Percentiles rank a stretch among this genome's conserved stretches.
These are phyloP conservation scores for Chrysemys picta DNA, from an alignment of 2,113 vertebrate genomes.

Conservation along the genomic window DNA sequence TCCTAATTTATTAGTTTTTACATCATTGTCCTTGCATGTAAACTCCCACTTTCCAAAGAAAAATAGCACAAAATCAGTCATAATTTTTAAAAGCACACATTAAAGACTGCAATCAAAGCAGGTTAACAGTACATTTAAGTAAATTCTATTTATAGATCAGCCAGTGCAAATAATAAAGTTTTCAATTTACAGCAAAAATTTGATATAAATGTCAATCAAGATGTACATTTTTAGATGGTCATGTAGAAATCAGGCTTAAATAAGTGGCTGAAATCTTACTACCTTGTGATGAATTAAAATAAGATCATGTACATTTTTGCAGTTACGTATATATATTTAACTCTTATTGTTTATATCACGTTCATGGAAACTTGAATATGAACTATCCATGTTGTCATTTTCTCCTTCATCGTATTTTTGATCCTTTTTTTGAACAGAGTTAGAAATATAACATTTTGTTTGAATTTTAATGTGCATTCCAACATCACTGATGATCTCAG, in stretches of 20 bases:
- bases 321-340: not conserved
- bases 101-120: not conserved
- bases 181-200: not conserved
- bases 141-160: not conserved
- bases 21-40: not conserved
- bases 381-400: not conserved
- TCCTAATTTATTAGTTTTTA: constrained; percentile 27
- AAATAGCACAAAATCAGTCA: not conserved
- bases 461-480: not conserved
- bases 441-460: not conserved
- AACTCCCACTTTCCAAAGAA: constrained; percentile 21
- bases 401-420: no score
- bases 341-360: not conserved
- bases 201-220: not conserved
- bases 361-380: not conserved
- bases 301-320: not conserved
- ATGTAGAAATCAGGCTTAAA: not conserved
- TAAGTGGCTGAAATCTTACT: not conserved
- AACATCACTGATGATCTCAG: not conserved
- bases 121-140: not conserved
- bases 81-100: not conserved
- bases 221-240: not conserved
- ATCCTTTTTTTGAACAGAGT: not conserved
- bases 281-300: not conserved
- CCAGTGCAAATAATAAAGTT: constrained; percentile 15